These are phyloP conservation scores for Propithecus perrieri DNA, from an alignment of 2,797 vertebrate species.

Conservation along the genomic window DNA sequence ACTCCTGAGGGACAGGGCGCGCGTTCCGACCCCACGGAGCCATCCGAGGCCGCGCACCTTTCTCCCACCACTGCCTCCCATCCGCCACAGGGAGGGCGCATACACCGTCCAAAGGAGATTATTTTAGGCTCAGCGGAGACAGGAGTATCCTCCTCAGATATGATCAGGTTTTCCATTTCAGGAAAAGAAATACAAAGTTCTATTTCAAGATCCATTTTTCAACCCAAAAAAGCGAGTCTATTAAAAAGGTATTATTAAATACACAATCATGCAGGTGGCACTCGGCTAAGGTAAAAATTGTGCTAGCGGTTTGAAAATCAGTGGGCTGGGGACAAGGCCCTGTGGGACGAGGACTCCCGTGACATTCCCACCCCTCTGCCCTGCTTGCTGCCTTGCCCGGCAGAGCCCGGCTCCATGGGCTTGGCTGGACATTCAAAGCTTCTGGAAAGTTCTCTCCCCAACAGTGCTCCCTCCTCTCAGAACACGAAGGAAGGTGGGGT, in stretches of 20 bases:
- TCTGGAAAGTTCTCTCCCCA: neutral
- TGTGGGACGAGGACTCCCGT: fast-evolving
- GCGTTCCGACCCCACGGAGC: no score
- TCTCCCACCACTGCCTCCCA: neutral
- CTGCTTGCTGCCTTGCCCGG: neutral
- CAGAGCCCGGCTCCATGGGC: neutral
- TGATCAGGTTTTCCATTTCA: neutral
- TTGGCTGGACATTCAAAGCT: neutral
- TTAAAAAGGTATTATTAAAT: neutral
- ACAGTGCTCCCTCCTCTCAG: neutral
- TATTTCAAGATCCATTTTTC: neutral
- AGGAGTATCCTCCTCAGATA: neutral
- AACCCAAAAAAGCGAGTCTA: neutral
- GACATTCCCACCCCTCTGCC: neutral
- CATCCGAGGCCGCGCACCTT: neutral
- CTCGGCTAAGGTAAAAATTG: neutral
- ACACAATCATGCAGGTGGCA: neutral
- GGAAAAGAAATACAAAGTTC: neutral
- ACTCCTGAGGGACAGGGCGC: neutral
- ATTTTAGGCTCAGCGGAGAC: neutral
- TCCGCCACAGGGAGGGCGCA: fast-evolving
- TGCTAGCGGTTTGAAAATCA: neutral
- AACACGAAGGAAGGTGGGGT: neutral
- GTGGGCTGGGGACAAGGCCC: neutral
- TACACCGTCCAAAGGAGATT: fast-evolving